A percentile compares a stretch with the other conserved stretches of the same genome.
phyloP scores from a whole-genome alignment of 2,113 vertebrate genomes.

The Zapus hudsonius region DNA sequence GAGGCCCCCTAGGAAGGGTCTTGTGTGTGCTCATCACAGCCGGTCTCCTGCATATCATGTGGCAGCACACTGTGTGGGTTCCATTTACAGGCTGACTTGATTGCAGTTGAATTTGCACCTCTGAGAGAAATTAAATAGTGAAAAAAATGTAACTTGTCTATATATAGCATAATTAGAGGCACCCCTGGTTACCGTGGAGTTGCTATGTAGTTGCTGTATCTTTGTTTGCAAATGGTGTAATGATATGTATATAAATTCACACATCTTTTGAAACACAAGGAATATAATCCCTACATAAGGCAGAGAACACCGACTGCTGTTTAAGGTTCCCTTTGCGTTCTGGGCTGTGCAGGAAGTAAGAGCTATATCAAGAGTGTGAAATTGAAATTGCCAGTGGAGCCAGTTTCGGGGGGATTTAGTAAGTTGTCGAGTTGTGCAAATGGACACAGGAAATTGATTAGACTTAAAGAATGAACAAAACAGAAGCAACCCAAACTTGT shows the following conservation, averaged over 20 bases:
- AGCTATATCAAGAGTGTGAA: conserved; percentile 6
- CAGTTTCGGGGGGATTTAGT: neutral
- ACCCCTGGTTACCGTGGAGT: neutral
- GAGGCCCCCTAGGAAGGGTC: neutral
- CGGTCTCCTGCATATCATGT: neutral
- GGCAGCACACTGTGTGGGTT: neutral
- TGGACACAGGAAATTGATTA: conserved; percentile 36
- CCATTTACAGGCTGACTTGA: neutral
- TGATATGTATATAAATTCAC: conserved; percentile 5
- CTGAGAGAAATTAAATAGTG: neutral
- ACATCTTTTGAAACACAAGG: conserved; percentile 32
- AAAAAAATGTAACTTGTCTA: conserved; percentile 10
- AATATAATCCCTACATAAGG: neutral
- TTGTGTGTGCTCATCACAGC: neutral
- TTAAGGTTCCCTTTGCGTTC: conserved; percentile 23
- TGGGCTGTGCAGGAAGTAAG: conserved; percentile 20
- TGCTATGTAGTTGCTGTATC: neutral
- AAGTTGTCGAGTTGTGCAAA: conserved; percentile 14
- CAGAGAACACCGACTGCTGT: neutral
- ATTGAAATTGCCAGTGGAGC: neutral
- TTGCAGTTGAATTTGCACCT: conserved; percentile 10
- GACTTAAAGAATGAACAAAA: conserved; percentile 52
- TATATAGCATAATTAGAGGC: conserved; percentile 24
- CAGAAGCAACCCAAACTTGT: conserved; percentile 42
- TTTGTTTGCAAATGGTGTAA: conserved; percentile 51